Conservation (phyloP, 2,888 invertebrate species). For the Leistus spinibarbis region DNA sequence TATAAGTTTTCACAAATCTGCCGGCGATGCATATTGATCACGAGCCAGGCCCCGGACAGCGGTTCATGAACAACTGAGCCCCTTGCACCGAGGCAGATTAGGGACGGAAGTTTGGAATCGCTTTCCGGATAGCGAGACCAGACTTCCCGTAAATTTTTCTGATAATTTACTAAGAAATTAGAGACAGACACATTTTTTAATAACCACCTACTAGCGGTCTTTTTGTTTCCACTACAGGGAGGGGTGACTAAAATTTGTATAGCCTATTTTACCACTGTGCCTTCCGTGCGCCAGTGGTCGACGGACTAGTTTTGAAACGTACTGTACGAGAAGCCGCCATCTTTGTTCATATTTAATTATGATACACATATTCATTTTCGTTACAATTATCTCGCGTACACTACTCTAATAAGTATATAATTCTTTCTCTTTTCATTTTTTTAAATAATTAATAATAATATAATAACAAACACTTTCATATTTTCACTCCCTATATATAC, state of each 20-base stretch:
- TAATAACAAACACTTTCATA: conserved; percentile 10
- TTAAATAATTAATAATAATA: background rate
- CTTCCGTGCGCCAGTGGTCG: conserved; percentile 22
- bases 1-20: conserved; percentile 45
- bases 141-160: conserved; percentile 46
- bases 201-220: conserved; percentile 41
- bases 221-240: conserved; percentile 38
- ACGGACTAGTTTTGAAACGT: conserved; percentile 32
- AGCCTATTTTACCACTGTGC: conserved; percentile 33
- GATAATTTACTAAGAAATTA: conserved; percentile 27
- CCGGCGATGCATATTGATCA: conserved; percentile 48
- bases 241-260: conserved; percentile 41
- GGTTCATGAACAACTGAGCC: conserved; percentile 63
- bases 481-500: conserved; percentile 14
- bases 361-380: background rate
- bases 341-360: background rate
- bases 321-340: conserved; percentile 17
- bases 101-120: conserved; percentile 54
- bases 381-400: background rate
- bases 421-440: background rate
- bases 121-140: conserved; percentile 53
- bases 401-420: conserved; percentile 1
- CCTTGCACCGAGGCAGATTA: conserved; percentile 61
- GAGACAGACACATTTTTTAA: conserved; percentile 40
- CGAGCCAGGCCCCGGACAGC: conserved; percentile 57